Evolutionary conservation across 2,113 vertebrate genomes (phyloP), one percentile per base, ranked within the genome.

Genomic region (Pseudopipra pipra): DNA sequence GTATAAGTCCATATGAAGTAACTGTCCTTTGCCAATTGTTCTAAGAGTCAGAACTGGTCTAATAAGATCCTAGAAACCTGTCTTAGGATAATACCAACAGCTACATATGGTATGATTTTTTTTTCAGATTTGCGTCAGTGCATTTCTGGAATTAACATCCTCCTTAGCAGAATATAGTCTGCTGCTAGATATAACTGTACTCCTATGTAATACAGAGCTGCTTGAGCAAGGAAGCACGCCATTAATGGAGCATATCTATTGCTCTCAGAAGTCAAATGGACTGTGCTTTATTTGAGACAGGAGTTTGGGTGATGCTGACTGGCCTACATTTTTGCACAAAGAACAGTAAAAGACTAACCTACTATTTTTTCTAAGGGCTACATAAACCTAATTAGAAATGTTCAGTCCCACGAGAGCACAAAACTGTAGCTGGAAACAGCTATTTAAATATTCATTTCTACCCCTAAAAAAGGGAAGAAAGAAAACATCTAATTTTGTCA

Each of bases 361-460:
- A 72, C 33, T 81, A 94, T 96, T 97, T 97, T 96, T 78, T 73
- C 92, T 96, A 90, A 85, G 58, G 80, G 88, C 94, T 96, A 93
- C 46, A 89, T 51, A 91, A 97, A 87, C 31, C 81, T 97, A 87
- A 97, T 97, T 96, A 97, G 87, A 96, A 95, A 88, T 58, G 49
- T 92, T 95, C 75, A 62, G 76, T 95, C 75, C 68, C 84, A 85
- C 31, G 80, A 68, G 82, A 43, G 68, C 55, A 95, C 62, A 94
- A 93, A 97, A 96, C 41, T 95, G 14, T 81, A 95, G 39, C 78
- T 87, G 77, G 70, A 70, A 96, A 95, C 43, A 59, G 14, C 80
- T 95, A 85, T 95, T 96, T 86, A 97, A 97, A 97, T 94, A 94
- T 97, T 97, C 23, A 94, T 92, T 97, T 97, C 73, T 94, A 84